Conservation (phyloP, 2,797 vertebrate species). For the Sebastes alutus region DNA sequence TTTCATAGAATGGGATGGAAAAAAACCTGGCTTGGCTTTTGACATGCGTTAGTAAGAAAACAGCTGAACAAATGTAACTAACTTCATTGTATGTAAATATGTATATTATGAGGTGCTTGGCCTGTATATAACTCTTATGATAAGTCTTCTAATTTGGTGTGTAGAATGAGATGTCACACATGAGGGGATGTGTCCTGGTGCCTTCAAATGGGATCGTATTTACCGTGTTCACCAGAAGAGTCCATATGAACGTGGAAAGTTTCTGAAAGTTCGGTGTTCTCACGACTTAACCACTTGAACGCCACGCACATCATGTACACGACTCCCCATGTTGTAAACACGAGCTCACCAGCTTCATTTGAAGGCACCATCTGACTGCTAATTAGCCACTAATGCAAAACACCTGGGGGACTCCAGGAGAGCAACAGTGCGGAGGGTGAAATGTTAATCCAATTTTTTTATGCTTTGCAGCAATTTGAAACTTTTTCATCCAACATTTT, state of each 20-base stretch:
- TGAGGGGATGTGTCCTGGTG: too few species aligned
- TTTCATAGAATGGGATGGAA: neutral
- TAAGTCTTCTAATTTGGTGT: neutral
- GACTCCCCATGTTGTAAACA: too few species aligned
- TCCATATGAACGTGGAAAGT: too few species aligned
- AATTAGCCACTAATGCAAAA: neutral
- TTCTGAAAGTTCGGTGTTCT: too few species aligned
- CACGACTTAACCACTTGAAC: too few species aligned
- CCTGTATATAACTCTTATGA: neutral
- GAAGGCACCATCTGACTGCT: neutral
- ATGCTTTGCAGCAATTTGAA: neutral
- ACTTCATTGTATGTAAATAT: neutral
- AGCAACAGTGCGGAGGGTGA: neutral
- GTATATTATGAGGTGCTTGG: neutral
- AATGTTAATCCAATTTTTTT: neutral
- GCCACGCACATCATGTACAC: too few species aligned
- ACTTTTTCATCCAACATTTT: neutral
- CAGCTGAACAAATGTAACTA: neutral
- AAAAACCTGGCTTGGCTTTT: neutral
- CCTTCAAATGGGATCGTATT: too few species aligned
- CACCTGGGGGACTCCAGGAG: neutral
- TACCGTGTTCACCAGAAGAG: too few species aligned
- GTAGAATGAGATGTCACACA: neutral
- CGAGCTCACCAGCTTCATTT: too few species aligned
- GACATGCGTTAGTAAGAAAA: neutral